Evolutionary conservation across 2,888 invertebrate species (phyloP), one percentile per base, ranked within the genome.

Genomic region (Tetranychus truncatus): DNA sequence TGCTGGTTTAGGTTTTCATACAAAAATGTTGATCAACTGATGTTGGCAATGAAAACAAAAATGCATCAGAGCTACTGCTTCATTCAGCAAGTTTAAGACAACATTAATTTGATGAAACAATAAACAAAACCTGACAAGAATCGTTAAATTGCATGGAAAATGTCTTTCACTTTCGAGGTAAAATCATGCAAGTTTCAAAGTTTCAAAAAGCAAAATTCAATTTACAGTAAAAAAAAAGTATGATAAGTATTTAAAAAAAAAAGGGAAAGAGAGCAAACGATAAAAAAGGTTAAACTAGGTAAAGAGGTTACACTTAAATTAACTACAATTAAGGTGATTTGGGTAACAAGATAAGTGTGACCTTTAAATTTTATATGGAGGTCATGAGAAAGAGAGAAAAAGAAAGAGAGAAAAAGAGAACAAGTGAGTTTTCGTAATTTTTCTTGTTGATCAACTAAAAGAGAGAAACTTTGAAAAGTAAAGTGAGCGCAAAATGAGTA

Each of bases 261-360:
- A 21, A n/a, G 24, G 24, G 71, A 71, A 24, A n/a, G 71, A 71
- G 71, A 71, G 24, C 18, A 34, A 34, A 34, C 34, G 34, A 34
- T 34, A 34, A 34, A 24, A 71, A 44, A 71, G 20, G 24, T 18
- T 24, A 24, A 71, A 44, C n/a, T 24, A 71, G 71, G 71, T 24
- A 71, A 71, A 71, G 71, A 71, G 71, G 66, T 66, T 66, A 66
- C 18, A 18, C 66, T 66, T 20, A 20, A 66, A 66, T 20, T 66
- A 66, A 20, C 20, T 18, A 20, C 66, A 66, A 66, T 66, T 66
- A 66, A 20, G 66, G 20, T 20, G 20, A 20, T 20, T 66, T 66
- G 34, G 34, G 34, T 34, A 34, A 34, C 34, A 34, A 34, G 34
- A 34, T 34, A 34, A 34, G 34, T 34, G 34, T 34, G 34, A 34